Percentiles rank a stretch among this genome's conserved stretches.
These are phyloP conservation scores for Ranitomeya variabilis DNA, from an alignment of 2,113 vertebrate genomes.

Conservation along the genomic window DNA sequence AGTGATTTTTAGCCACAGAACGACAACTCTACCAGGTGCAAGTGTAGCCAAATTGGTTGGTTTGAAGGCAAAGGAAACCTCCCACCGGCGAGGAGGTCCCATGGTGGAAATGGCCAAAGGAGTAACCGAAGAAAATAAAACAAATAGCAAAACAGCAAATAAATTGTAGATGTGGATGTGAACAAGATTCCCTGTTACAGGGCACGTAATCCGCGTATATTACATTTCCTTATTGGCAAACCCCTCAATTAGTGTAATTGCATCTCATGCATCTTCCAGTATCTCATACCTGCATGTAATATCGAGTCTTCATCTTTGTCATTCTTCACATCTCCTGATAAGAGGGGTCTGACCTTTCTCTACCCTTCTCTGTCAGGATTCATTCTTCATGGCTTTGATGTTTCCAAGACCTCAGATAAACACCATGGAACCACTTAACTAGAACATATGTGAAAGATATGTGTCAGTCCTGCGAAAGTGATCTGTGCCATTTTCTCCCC, in stretches of 20 bases:
- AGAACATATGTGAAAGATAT: constrained; percentile 4
- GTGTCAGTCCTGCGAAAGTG: background rate
- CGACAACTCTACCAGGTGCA: too few species aligned
- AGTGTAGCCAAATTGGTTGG: too few species aligned
- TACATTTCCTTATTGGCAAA: background rate
- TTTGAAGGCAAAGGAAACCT: too few species aligned
- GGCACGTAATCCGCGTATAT: background rate
- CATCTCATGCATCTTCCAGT: background rate
- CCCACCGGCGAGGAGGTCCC: too few species aligned
- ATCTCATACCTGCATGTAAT: background rate
- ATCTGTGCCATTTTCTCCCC: background rate
- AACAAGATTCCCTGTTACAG: background rate
- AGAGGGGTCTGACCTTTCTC: background rate
- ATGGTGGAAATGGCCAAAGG: background rate
- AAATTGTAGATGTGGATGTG: background rate
- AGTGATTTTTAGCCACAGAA: too few species aligned
- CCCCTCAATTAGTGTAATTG: background rate
- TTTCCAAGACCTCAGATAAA: background rate
- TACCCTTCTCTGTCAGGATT: background rate
- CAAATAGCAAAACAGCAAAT: background rate
- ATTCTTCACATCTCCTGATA: background rate
- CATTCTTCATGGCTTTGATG: background rate
- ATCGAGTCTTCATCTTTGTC: background rate
- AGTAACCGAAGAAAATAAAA: background rate
- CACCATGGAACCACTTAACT: background rate